Percentiles rank a stretch among this genome's conserved stretches.
phyloP scores from a whole-genome alignment of 2,797 vertebrate genomes.

The Artibeus lituratus region DNA sequence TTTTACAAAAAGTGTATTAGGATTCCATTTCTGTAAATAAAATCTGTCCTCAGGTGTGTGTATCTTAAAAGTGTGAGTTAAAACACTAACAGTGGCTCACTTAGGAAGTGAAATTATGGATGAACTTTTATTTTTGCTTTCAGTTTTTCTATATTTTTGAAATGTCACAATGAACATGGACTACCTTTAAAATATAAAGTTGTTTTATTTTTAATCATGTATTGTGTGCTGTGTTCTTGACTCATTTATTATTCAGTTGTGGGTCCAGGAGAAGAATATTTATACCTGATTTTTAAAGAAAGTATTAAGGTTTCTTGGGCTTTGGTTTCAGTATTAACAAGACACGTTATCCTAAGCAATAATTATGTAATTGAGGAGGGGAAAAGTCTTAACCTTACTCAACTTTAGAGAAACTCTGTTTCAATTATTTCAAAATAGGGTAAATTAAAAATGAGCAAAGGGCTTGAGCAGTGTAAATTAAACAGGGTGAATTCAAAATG shows the following conservation, averaged over 20 bases:
- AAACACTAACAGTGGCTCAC: not conserved
- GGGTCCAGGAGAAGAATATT: not conserved
- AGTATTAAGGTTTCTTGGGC: not conserved
- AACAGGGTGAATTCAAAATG: not conserved
- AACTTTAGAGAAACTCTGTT: not conserved
- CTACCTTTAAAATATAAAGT: conserved; percentile 11
- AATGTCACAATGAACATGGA: not conserved
- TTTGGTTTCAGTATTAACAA: not conserved
- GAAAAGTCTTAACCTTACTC: not conserved
- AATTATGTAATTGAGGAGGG: not conserved
- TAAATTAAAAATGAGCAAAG: not conserved
- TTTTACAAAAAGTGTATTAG: not conserved
- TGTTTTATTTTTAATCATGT: not conserved
- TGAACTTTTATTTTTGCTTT: not conserved
- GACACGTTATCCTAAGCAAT: not conserved
- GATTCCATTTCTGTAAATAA: conserved; percentile 9
- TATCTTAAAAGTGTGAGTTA: conserved; percentile 10
- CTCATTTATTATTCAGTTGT: not conserved
- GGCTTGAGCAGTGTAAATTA: not conserved
- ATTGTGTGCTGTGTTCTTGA: not conserved
- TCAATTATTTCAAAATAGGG: conserved; percentile 8
- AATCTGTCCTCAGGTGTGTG: not conserved
- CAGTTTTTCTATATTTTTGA: not conserved
- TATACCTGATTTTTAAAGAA: conserved; percentile 24
- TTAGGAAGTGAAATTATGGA: not conserved